Evolutionary conservation across 2,888 invertebrate genomes (phyloP), one percentile per base, ranked within the genome.

Genomic region (Chrysolina haemoptera): DNA sequence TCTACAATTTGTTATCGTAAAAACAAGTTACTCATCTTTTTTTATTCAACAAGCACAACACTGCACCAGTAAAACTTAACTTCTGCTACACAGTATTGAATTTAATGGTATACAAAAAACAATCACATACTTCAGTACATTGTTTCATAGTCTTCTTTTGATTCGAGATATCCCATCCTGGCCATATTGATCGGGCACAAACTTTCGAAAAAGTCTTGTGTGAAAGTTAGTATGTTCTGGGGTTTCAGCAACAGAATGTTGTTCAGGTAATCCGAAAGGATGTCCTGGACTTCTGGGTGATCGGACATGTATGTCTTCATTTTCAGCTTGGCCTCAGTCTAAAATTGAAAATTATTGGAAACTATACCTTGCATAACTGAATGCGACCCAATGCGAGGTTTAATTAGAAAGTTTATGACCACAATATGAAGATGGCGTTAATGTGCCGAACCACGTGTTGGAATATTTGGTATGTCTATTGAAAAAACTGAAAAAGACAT

Each of bases 261-360:
- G 82, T 91, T 90, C 14, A 91, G 88, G 79, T 92, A 93, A 84
- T 93, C 93, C 0, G 90, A 88, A 12, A 93, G 87, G 16, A 91
- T 85, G 41, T 89, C 87, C 35, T 90, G 89, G 46, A 93, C 85
- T 76, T 91, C 90, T 0, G 91, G 90, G 78, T 90, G 91, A 79
- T 91, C 91, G 1, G 87, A 85, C 68, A 91, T 84, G 85, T 92
- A 93, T n/a, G 90, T 89, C 64, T 88, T 90, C 69, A 90, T 89
- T 82, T 90, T 89, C 35, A 89, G 88, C 18, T 89, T 85, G 40
- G 89, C 87, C 27, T 86, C 83, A 55, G 88, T 88, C 90, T 91
- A 84, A 71, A 84, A 78, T 16, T 20, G 3, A 0, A 43, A 48
- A 48, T 41, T 12, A 35, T 10, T 14, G 20, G 71, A 27, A 62